Conservation (phyloP, 2,797 vertebrate species). For the Microctenopoma lineatum region DNA sequence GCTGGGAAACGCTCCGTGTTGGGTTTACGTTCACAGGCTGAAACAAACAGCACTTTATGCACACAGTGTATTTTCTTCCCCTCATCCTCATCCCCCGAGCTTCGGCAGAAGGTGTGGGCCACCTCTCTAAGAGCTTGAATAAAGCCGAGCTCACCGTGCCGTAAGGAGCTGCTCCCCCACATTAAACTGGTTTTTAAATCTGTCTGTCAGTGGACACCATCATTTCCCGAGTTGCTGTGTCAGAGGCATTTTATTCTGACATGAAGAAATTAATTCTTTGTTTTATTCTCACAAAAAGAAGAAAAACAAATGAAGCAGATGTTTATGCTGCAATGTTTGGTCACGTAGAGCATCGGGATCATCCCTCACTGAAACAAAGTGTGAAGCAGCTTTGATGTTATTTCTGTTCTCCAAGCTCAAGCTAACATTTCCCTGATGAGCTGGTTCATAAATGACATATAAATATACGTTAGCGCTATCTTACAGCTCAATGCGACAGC, state of each 20-base stretch:
- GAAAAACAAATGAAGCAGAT: too few species aligned
- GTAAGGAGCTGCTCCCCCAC: not conserved
- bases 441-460: too few species aligned
- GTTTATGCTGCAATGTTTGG: too few species aligned
- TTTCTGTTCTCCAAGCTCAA: too few species aligned
- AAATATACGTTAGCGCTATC: too few species aligned
- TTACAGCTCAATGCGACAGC: too few species aligned
- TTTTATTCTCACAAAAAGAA: not conserved
- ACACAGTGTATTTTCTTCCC: not conserved
- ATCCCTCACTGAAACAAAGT: too few species aligned
- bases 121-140: not conserved
- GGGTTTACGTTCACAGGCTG: not conserved
- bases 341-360: too few species aligned
- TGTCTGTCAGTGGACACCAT: not conserved
- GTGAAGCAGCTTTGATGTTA: too few species aligned
- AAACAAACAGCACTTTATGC: not conserved
- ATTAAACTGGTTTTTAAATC: not conserved
- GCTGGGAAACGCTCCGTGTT: slow-evolving; percentile 5
- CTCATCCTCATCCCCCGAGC: too few species aligned
- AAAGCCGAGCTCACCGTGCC: not conserved
- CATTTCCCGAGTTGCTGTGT: not conserved
- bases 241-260: not conserved
- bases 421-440: too few species aligned
- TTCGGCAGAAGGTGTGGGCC: too few species aligned
- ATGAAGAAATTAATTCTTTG: not conserved